These are phyloP conservation scores for Tauraco hartlaubi DNA, from an alignment of 2,797 vertebrate genomes.

Conservation along the genomic window DNA sequence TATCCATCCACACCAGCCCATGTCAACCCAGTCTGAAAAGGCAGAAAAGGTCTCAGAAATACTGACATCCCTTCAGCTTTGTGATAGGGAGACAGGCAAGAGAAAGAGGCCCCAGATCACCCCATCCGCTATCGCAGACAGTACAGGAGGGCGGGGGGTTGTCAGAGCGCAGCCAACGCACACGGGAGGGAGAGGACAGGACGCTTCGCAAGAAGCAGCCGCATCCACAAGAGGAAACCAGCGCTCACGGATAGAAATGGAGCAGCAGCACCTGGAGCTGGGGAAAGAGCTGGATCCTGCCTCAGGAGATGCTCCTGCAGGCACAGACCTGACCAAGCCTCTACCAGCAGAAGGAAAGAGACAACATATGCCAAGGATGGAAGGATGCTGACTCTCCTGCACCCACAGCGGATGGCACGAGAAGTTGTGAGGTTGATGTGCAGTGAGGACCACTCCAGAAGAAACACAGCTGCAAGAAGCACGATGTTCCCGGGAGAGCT, in stretches of 20 bases:
- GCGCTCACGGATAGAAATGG: rapidly evolving
- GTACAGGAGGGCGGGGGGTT: background rate
- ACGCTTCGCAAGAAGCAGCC: background rate
- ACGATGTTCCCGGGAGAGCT: rapidly evolving
- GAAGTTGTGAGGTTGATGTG: background rate
- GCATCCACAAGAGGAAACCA: background rate
- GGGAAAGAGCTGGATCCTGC: rapidly evolving
- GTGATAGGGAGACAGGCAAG: background rate
- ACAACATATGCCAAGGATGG: background rate
- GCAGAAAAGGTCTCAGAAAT: background rate
- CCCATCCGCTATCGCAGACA: rapidly evolving
- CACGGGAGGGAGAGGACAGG: background rate
- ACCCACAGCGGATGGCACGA: rapidly evolving
- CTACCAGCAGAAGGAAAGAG: background rate
- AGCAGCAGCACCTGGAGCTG: background rate
- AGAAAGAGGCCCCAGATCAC: background rate
- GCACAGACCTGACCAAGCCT: background rate
- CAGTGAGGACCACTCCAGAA: background rate
- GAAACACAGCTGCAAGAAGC: background rate
- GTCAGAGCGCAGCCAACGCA: rapidly evolving
- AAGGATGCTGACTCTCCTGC: background rate
- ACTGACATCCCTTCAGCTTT: background rate
- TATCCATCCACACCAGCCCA: rapidly evolving
- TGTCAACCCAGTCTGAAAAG: background rate
- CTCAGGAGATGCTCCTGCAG: rapidly evolving